phyloP scores from a whole-genome alignment of 2,888 invertebrate species.

The Drosophila kuntzei region DNA sequence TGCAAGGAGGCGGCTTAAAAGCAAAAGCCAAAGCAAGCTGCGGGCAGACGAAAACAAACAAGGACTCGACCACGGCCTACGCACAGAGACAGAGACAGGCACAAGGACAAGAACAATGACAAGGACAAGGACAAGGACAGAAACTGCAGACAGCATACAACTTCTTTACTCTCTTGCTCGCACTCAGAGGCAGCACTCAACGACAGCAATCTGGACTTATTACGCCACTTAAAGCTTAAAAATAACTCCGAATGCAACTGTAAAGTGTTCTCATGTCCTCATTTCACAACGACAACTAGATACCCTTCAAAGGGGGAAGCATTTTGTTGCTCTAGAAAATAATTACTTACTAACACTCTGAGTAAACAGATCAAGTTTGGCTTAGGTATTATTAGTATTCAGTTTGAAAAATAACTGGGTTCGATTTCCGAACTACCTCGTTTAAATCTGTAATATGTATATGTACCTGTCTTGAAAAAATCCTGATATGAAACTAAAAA shows the following conservation, averaged over 20 bases:
- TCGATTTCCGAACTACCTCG: too few species aligned
- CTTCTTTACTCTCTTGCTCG: not conserved
- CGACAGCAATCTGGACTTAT: conserved; percentile 72
- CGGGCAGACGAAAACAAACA: conserved; percentile 68
- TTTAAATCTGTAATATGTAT: too few species aligned
- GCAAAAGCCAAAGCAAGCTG: conserved; percentile 79
- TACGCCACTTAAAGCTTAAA: conserved; percentile 79
- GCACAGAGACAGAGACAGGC: not conserved
- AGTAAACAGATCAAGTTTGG: too few species aligned
- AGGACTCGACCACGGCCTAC: conserved; percentile 23
- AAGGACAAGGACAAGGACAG: not conserved
- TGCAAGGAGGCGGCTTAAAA: conserved; percentile 51
- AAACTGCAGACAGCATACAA: conserved; percentile 8
- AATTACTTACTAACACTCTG: too few species aligned
- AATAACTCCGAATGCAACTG: conserved; percentile 45
- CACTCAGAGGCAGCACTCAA: conserved; percentile 28
- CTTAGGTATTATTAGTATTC: too few species aligned
- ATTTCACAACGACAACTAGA: not conserved
- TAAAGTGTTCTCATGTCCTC: not conserved
- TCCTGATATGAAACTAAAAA: too few species aligned
- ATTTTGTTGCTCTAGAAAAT: too few species aligned
- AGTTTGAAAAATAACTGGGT: too few species aligned
- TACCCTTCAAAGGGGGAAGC: conserved; percentile 11
- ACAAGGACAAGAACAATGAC: not conserved
- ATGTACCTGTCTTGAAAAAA: too few species aligned